Evolutionary conservation across 2,888 invertebrate genomes (phyloP).

Genomic region (Oeneis ivallda): DNA sequence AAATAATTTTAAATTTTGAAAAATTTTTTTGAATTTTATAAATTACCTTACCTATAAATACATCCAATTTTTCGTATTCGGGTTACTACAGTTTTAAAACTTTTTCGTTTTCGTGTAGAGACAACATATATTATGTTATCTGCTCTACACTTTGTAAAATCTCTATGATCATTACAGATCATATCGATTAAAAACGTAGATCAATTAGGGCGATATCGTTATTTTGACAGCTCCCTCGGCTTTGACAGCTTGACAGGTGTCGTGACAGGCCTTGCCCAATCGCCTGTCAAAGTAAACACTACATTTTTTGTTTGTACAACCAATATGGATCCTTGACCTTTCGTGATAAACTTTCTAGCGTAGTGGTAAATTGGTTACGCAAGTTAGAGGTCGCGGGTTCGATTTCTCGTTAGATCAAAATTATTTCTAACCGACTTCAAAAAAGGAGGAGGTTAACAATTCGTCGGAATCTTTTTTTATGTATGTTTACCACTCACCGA

Average conservation of each 20-base stretch:
- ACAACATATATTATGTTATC: background rate
- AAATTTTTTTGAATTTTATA: too few relatives aligned
- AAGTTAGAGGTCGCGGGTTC: too few relatives aligned
- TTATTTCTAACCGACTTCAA: too few relatives aligned
- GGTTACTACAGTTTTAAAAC: too few relatives aligned
- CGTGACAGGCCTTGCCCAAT: conserved; percentile 37
- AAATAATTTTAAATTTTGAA: too few relatives aligned
- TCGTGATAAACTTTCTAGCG: background rate
- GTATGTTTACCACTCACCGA: too few relatives aligned
- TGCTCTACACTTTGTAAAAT: background rate
- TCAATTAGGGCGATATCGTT: conserved; percentile 44
- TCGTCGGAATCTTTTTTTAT: too few relatives aligned
- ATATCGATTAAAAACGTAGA: conserved; percentile 24
- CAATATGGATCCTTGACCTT: conserved; percentile 8
- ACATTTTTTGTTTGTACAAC: background rate
- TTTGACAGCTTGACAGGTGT: conserved; percentile 44
- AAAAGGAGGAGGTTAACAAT: too few relatives aligned
- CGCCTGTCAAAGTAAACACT: conserved; percentile 23
- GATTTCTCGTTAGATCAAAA: too few relatives aligned
- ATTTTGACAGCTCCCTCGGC: conserved; percentile 42
- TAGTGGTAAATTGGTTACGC: background rate
- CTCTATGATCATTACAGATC: conserved; percentile 15
- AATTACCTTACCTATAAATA: too few relatives aligned
- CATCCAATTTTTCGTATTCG: too few relatives aligned
- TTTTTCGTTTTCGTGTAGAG: too few relatives aligned